phyloP scores from a whole-genome alignment of 2,113 vertebrate species.

The Glaucomys volans region DNA sequence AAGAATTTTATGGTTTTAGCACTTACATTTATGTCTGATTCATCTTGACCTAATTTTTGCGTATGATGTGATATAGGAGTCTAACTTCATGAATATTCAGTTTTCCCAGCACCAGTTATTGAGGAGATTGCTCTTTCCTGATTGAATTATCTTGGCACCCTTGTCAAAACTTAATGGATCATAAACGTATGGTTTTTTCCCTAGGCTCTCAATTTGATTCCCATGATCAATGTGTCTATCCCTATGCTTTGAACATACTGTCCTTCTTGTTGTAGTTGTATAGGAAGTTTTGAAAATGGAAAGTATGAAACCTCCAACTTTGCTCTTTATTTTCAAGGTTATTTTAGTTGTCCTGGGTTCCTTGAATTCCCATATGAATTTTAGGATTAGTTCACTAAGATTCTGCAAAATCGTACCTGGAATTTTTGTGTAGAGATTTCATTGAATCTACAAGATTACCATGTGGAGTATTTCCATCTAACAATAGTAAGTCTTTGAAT shows the following conservation, averaged over 20 bases:
- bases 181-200: not conserved
- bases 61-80: not conserved
- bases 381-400: not conserved
- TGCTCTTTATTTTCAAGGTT: not conserved
- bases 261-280: not conserved
- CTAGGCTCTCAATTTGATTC: not conserved
- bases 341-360: not conserved
- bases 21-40: not conserved
- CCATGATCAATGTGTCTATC: not conserved
- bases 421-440: not conserved
- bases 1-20: not conserved
- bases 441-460: not conserved
- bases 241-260: not conserved
- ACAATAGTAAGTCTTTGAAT: not conserved
- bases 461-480: not conserved
- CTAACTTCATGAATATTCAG: not conserved
- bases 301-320: not conserved
- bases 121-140: not conserved
- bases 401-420: not conserved
- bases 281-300: not conserved
- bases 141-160: not conserved
- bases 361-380: not conserved
- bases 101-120: not conserved
- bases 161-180: not conserved
- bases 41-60: slow-evolving; percentile 2